These are phyloP conservation scores for Eleginops maclovinus DNA, from an alignment of 2,113 vertebrate species.

Conservation along the genomic window DNA sequence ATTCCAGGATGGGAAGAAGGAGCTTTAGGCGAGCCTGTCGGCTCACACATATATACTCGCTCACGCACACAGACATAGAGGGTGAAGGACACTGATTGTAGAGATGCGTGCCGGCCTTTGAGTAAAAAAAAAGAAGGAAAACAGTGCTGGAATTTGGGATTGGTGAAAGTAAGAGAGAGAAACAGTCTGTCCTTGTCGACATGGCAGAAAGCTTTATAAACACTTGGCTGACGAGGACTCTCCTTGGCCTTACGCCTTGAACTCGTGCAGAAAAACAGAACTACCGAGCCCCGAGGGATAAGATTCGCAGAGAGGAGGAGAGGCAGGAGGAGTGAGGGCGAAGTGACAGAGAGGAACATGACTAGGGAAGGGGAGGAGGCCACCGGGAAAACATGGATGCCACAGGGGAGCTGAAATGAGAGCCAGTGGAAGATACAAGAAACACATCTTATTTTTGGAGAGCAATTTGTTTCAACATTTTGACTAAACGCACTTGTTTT, in stretches of 20 bases:
- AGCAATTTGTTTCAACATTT: too few species aligned
- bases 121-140: constrained; percentile 30
- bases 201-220: constrained; percentile 78
- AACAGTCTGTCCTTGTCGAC: constrained; percentile 78
- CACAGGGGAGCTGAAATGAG: constrained; percentile 28
- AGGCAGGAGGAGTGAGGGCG: constrained; percentile 48
- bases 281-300: constrained; percentile 54
- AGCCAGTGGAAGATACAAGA: constrained; percentile 20
- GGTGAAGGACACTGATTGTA: constrained; percentile 32
- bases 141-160: constrained; percentile 45
- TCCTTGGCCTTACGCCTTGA: constrained; percentile 76
- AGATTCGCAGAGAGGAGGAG: constrained; percentile 47
- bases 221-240: constrained; percentile 77
- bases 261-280: constrained; percentile 70
- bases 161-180: constrained; percentile 39
- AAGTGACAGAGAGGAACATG: constrained; percentile 50
- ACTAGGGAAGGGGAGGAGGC: constrained; percentile 29
- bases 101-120: constrained; percentile 35
- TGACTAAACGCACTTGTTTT: too few species aligned
- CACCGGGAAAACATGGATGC: constrained; percentile 44
- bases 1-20: constrained; percentile 71
- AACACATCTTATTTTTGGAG: background rate
- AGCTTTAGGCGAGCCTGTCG: constrained; percentile 56
- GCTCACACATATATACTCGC: constrained; percentile 1
- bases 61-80: background rate